Conservation (phyloP, 2,113 vertebrate genomes). For the Elachura formosa region DNA sequence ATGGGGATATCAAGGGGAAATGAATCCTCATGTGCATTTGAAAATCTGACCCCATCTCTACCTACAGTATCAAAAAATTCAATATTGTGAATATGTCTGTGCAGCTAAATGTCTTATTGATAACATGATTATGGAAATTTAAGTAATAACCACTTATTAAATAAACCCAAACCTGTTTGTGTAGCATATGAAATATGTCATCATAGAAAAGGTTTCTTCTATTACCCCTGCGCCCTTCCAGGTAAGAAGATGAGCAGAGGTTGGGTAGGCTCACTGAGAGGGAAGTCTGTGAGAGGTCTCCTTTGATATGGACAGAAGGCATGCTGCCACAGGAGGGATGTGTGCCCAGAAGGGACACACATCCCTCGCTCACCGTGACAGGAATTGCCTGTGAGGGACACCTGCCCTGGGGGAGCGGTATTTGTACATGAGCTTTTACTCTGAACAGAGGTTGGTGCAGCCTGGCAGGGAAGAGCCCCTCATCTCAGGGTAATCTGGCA, state of each 20-base stretch:
- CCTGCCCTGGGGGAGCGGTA: rapidly evolving
- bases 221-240: background rate
- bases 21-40: background rate
- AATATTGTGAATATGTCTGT: background rate
- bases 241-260: background rate
- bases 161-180: background rate
- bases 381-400: background rate
- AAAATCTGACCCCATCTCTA: background rate
- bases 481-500: background rate
- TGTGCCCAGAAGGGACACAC: rapidly evolving
- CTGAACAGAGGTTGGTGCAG: background rate
- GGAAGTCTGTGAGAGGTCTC: background rate
- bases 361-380: background rate
- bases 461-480: rapidly evolving
- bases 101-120: background rate
- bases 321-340: background rate
- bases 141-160: background rate
- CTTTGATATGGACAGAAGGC: background rate
- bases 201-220: background rate
- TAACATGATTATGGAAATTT: background rate
- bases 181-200: background rate
- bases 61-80: background rate
- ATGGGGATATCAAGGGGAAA: background rate
- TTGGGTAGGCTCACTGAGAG: rapidly evolving
- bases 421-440: background rate